Evolutionary conservation across 2,888 invertebrate genomes (phyloP), one percentile per base, ranked within the genome.

Genomic region (Serripes groenlandicus): DNA sequence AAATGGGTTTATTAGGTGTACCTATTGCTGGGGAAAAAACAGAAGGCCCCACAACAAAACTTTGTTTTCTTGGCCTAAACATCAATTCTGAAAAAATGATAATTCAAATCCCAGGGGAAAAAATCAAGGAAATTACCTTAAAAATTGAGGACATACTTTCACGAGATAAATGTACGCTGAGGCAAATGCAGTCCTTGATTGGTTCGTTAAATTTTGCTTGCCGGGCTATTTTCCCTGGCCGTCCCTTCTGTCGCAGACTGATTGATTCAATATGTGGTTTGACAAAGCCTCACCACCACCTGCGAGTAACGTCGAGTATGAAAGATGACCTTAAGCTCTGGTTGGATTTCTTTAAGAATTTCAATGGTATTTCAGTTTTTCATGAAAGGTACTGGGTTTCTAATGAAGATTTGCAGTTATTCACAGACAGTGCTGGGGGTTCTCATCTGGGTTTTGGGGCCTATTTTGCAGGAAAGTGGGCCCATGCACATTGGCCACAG

Each of bases 271-370:
- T 58, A 21, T 71, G 80, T 54, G 75, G 71, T 15, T 52, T 81
- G 26, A 72, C 82, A 30, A 82, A 82, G 73, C 70, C 82, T 3
- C 35, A 75, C 35, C 82, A 82, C 34, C 82, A 82, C 30, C 28
- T 82, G 3, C 26, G 78, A 28, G 58, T 82, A 32, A 78, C 18
- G 5, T 64, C 28, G 11, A 58, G 58, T 3, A 82, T 82, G 21
- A 49, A 34, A 11, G 15, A 66, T 3, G 82, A 82, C 34, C n/a
- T 82, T 3, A 3, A 26, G 1, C 71, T 82, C 75, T 82, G 82
- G 82, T n/a, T 35, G 75, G 4, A 4, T 0, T 83, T 83, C 62
- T 75, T 78, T 60, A 21, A 28, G 11, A 52, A n/a, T 1, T 75
- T n/a, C 72, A 68, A 28, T 56, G 74, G 81, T 73, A 2, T 64